A percentile compares a stretch with the other conserved stretches of the same genome.
Evolutionary conservation across 2,113 vertebrate genomes (phyloP).

Genomic region (Callocephalon fimbriatum): DNA sequence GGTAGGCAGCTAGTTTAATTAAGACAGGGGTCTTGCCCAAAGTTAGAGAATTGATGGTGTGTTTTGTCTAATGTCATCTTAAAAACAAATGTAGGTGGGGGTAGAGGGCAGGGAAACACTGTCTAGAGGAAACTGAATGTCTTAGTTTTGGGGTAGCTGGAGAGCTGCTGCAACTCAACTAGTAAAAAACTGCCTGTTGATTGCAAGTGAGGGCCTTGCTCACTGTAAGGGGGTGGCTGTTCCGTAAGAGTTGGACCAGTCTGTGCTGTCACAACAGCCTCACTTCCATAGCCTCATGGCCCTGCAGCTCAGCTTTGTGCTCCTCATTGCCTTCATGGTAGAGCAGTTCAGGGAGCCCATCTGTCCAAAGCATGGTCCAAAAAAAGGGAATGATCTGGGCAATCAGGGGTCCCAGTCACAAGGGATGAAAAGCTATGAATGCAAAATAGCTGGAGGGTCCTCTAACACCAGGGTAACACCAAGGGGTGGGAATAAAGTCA

Average conservation of each 20-base stretch:
- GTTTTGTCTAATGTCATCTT: neutral
- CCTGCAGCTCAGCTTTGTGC: accelerated
- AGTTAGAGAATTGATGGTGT: neutral
- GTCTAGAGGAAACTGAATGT: neutral
- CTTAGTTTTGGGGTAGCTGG: neutral
- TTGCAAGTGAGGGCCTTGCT: neutral
- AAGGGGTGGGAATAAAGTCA: neutral
- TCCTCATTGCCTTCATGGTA: accelerated
- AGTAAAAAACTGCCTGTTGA: too few species aligned
- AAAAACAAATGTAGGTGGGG: neutral
- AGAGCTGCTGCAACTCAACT: neutral
- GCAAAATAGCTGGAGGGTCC: neutral
- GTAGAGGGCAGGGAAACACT: accelerated
- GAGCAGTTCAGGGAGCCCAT: neutral
- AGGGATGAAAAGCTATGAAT: neutral
- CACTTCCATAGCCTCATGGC: accelerated
- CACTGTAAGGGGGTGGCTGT: accelerated
- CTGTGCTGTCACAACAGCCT: accelerated
- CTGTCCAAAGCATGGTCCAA: accelerated
- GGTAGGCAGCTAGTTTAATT: too few species aligned
- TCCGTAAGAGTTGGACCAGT: accelerated
- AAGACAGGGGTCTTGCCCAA: accelerated
- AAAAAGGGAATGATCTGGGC: neutral
- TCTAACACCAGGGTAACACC: neutral
- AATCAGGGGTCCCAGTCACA: accelerated